Conservation (phyloP, 1,140 invertebrate genomes). For the Dendroctonus valens region DNA sequence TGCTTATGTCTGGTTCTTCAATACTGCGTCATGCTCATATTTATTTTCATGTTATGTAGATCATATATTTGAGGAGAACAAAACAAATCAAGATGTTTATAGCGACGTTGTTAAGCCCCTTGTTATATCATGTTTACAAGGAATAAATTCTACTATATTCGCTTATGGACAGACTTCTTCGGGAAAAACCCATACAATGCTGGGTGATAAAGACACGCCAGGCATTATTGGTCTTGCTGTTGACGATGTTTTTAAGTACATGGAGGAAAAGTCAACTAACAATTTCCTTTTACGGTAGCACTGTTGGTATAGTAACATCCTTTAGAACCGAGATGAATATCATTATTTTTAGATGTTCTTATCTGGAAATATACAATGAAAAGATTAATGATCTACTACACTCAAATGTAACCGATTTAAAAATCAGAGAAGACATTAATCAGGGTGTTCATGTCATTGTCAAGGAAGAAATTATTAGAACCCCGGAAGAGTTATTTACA, state of each 20-base stretch:
- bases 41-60: constrained; percentile 56
- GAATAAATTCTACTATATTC: constrained; percentile 87
- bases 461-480: constrained; percentile 63
- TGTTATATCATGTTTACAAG: constrained; percentile 68
- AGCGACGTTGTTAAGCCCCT: no score
- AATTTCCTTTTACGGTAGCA: constrained; percentile 66
- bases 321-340: background rate
- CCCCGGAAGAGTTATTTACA: constrained; percentile 60
- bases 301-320: background rate
- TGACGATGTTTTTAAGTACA: constrained; percentile 68
- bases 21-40: constrained; percentile 8
- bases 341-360: constrained; percentile 63
- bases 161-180: constrained; percentile 89
- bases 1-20: constrained; percentile 3
- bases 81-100: constrained; percentile 65
- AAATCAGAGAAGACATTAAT: constrained; percentile 62
- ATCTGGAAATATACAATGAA: constrained; percentile 83
- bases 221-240: constrained; percentile 75
- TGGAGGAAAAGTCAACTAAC: constrained; percentile 61
- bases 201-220: constrained; percentile 65
- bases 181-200: constrained; percentile 68
- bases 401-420: constrained; percentile 58
- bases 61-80: constrained; percentile 66
- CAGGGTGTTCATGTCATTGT: constrained; percentile 55
- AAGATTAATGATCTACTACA: constrained; percentile 70